A percentile compares a stretch with the other conserved stretches of the same genome.
phyloP scores from a whole-genome alignment of 2,888 invertebrate species.

The Drosophila limbata region DNA sequence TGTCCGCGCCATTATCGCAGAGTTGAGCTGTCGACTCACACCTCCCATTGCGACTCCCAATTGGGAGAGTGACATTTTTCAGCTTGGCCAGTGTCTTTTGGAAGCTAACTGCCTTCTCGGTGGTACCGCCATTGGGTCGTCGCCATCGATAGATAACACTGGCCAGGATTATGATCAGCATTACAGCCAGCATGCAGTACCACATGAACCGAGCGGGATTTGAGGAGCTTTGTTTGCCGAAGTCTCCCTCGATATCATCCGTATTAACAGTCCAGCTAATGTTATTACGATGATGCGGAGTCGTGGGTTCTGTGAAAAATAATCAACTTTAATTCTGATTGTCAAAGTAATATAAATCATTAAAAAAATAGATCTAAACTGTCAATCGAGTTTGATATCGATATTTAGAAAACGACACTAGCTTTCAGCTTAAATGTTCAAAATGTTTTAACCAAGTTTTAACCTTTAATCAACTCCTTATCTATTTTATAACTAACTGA shows the following conservation, averaged over 20 bases:
- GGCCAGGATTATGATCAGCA: constrained; percentile 37
- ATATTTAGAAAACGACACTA: too few relatives aligned
- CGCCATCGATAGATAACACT: constrained; percentile 51
- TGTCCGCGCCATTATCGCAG: constrained; percentile 27
- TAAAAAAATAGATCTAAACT: too few relatives aligned
- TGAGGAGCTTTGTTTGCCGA: constrained; percentile 15
- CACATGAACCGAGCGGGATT: constrained; percentile 41
- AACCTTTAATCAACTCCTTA: too few relatives aligned
- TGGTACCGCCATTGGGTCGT: not conserved
- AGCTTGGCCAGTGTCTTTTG: constrained; percentile 37
- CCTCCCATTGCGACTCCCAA: not conserved
- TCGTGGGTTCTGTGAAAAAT: constrained; percentile 4
- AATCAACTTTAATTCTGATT: not conserved
- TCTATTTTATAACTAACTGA: too few relatives aligned
- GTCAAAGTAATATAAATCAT: not conserved
- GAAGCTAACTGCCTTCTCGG: constrained; percentile 53
- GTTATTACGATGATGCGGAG: constrained; percentile 13
- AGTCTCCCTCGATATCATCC: constrained; percentile 40
- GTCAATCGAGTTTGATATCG: too few relatives aligned
- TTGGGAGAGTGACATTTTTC: constrained; percentile 11
- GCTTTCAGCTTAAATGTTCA: too few relatives aligned
- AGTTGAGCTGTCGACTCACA: constrained; percentile 25
- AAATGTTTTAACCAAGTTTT: too few relatives aligned
- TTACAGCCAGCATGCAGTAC: constrained; percentile 36
- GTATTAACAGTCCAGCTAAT: constrained; percentile 49